phyloP scores from a whole-genome alignment of 53 echinoderm and acorn worm genomes.

The Hippasteria phrygiana region DNA sequence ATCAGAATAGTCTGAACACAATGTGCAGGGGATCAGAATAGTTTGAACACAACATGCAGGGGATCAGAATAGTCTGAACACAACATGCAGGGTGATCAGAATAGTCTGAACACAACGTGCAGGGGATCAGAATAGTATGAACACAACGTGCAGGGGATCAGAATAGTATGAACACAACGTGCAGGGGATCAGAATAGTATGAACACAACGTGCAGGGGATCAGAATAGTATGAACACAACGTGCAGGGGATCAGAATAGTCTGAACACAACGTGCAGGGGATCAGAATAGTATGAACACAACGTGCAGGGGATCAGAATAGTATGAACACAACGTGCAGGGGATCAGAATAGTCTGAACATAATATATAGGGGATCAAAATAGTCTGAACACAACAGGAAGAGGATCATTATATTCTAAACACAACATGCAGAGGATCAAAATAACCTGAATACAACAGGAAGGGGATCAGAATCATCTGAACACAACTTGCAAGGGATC shows the following conservation, averaged over 20 bases:
- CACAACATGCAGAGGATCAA: not conserved
- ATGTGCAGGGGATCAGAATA: not conserved
- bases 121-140: not conserved
- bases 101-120: not conserved
- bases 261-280: conserved; percentile 85
- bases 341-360: conserved; percentile 79
- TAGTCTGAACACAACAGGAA: conserved; percentile 80
- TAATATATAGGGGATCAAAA: too few species aligned
- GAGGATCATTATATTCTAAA: conserved; percentile 81
- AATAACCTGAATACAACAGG: not conserved
- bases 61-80: too few species aligned
- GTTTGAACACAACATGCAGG: too few species aligned
- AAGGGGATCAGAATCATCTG: not conserved
- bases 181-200: too few species aligned
- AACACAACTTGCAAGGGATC: not conserved
- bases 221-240: conserved; percentile 70
- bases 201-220: conserved; percentile 85
- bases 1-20: not conserved
- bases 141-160: conserved; percentile 86
- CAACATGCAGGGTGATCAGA: not conserved
- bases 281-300: conserved; percentile 76
- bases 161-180: conserved; percentile 68
- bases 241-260: too few species aligned
- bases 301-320: too few species aligned
- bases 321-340: conserved; percentile 80